Evolutionary conservation across 1,140 invertebrate genomes (phyloP).

Genomic region (Leucophenga varia): DNA sequence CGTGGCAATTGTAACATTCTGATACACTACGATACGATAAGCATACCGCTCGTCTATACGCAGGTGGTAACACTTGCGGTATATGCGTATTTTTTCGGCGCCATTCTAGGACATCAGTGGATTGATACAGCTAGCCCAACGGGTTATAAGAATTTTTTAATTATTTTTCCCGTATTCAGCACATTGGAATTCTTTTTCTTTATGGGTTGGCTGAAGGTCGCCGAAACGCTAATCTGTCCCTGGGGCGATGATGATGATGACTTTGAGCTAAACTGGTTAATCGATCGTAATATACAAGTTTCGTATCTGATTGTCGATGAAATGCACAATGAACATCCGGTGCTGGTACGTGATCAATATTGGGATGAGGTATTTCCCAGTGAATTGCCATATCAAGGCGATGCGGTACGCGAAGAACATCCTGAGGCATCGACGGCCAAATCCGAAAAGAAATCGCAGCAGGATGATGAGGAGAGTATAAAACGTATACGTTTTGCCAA

Average conservation of each 20-base stretch:
- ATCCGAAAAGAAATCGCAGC: slow-evolving; percentile 4
- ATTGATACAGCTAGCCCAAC: slow-evolving; percentile 56
- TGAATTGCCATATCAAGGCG: slow-evolving; percentile 52
- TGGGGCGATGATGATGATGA: slow-evolving; percentile 83
- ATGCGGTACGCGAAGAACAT: slow-evolving; percentile 10
- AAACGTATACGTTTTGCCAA: too few species aligned
- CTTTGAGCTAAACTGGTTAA: slow-evolving; percentile 72
- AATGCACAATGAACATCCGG: slow-evolving; percentile 85
- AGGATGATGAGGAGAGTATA: too few species aligned
- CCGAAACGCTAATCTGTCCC: slow-evolving; percentile 74
- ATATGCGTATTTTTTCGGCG: slow-evolving; percentile 80
- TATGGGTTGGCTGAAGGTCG: slow-evolving; percentile 82
- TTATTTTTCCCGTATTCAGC: slow-evolving; percentile 75
- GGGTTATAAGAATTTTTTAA: slow-evolving; percentile 47
- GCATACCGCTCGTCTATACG: slow-evolving; percentile 90
- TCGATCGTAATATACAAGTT: slow-evolving; percentile 81
- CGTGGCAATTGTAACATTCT: slow-evolving; percentile 77
- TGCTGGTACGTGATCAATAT: slow-evolving; percentile 79
- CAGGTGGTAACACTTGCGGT: slow-evolving; percentile 90
- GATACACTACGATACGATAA: slow-evolving; percentile 84
- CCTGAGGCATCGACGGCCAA: slow-evolving; percentile 10
- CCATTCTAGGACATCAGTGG: slow-evolving; percentile 74
- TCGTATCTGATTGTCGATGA: slow-evolving; percentile 86
- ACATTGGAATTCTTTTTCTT: slow-evolving; percentile 79
- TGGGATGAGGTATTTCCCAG: slow-evolving; percentile 82